Evolutionary conservation across 2,113 vertebrate species (phyloP).

Genomic region (Climacteris rufus): DNA sequence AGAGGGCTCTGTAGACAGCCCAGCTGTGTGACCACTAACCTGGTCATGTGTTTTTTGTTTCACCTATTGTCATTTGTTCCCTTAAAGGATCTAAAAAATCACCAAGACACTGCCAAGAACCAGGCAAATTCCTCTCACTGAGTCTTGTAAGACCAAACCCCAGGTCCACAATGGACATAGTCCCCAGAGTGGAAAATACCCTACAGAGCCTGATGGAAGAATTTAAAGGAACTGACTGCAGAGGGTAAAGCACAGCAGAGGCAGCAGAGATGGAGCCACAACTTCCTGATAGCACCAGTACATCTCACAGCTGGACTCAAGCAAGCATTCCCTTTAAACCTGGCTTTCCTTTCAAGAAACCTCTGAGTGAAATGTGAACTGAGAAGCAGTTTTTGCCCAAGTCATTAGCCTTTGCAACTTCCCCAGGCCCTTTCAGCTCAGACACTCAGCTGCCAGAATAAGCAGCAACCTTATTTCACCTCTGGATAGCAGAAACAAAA

Average conservation of each 20-base stretch:
- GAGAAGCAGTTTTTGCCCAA: neutral
- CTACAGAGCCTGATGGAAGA: neutral
- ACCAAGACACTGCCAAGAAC: neutral
- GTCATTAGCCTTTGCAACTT: neutral
- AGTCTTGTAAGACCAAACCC: neutral
- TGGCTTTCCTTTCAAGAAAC: neutral
- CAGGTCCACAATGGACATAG: accelerated
- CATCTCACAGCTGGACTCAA: neutral
- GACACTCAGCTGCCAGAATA: neutral
- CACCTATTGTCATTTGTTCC: neutral
- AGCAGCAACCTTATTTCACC: neutral
- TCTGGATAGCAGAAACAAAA: neutral
- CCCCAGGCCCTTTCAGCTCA: neutral
- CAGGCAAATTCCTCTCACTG: neutral
- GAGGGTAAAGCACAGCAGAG: neutral
- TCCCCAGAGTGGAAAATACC: accelerated
- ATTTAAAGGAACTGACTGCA: neutral
- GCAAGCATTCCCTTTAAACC: neutral
- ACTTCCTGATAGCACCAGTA: neutral
- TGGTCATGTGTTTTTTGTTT: neutral
- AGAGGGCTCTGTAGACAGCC: neutral
- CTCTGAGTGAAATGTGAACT: neutral
- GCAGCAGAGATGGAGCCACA: neutral
- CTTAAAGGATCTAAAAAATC: neutral
- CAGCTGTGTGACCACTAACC: accelerated